Percentiles rank a stretch among this genome's conserved stretches.
Conservation (phyloP, 2,888 invertebrate genomes). For the Drosophila longiperda region DNA sequence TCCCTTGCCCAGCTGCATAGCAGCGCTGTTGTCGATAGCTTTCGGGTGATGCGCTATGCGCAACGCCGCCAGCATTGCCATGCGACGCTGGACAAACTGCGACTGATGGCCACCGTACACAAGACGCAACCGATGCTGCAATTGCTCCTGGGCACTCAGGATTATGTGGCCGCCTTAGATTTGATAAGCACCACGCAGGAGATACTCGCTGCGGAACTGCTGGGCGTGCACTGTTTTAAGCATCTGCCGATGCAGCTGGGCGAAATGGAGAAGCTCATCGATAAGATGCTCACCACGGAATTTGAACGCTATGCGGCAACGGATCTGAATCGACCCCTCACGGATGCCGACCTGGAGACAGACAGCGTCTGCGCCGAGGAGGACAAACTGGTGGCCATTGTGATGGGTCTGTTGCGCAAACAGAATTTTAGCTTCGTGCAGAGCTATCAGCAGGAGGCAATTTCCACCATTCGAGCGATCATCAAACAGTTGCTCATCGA, state of each 20-base stretch:
- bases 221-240: conserved; percentile 97
- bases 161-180: conserved; percentile 98
- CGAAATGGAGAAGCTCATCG: conserved; percentile 97
- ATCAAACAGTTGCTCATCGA: conserved; percentile 96
- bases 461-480: conserved; percentile 93
- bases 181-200: conserved; percentile 97
- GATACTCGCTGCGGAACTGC: conserved; percentile 94
- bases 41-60: conserved; percentile 90
- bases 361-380: conserved; percentile 86
- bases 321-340: conserved; percentile 94
- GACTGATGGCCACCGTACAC: conserved; percentile 97
- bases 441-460: conserved; percentile 94
- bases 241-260: conserved; percentile 97
- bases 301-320: conserved; percentile 96
- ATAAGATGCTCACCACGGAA: conserved; percentile 98
- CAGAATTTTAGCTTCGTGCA: conserved; percentile 95
- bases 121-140: conserved; percentile 99
- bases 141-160: conserved; percentile 95
- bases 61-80: conserved; percentile 88
- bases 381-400: conserved; percentile 94
- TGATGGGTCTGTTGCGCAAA: conserved; percentile 95
- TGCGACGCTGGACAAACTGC: conserved; percentile 90
- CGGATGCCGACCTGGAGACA: conserved; percentile 80
- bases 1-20: conserved; percentile 92
- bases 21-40: conserved; percentile 91